These are phyloP conservation scores for Anoplius nigerrimus DNA, from an alignment of 2,888 invertebrate species.

Conservation along the genomic window DNA sequence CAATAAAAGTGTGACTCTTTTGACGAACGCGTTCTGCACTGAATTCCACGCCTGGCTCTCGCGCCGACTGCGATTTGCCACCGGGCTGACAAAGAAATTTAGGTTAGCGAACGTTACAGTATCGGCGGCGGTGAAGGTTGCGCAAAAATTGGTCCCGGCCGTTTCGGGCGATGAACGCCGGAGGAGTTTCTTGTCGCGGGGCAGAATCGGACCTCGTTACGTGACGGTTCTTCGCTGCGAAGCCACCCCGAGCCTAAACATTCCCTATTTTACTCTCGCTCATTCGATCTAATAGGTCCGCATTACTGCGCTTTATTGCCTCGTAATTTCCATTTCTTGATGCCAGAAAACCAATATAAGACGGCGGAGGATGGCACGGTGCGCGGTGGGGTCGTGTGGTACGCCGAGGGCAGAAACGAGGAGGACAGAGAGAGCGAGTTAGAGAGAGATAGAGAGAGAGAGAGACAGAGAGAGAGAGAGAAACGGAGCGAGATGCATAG, in stretches of 20 bases:
- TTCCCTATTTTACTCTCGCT: constrained; percentile 30
- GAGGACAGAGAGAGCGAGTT: constrained; percentile 4
- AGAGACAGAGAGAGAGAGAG: constrained; percentile 9
- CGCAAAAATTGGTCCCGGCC: no score
- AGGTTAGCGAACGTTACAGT: no score
- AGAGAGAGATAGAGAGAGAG: constrained; percentile 7
- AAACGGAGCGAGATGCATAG: not conserved
- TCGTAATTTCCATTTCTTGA: constrained; percentile 49
- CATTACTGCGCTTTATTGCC: constrained; percentile 49
- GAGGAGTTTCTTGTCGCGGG: constrained; percentile 11
- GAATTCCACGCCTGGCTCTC: not conserved
- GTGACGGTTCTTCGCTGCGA: constrained; percentile 15
- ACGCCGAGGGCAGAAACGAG: constrained; percentile 18
- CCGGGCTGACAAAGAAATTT: not conserved
- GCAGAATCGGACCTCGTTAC: constrained; percentile 40
- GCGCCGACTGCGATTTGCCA: not conserved
- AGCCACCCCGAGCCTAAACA: constrained; percentile 32
- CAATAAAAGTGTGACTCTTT: no score
- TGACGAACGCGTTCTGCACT: no score
- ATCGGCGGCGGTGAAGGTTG: no score
- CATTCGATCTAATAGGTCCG: constrained; percentile 47
- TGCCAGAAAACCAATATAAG: constrained; percentile 46
- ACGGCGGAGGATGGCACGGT: constrained; percentile 25
- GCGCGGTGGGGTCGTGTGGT: not conserved
- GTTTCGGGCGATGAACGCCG: not conserved